phyloP scores from a whole-genome alignment of 2,113 vertebrate species.

The Phasianus colchicus region DNA sequence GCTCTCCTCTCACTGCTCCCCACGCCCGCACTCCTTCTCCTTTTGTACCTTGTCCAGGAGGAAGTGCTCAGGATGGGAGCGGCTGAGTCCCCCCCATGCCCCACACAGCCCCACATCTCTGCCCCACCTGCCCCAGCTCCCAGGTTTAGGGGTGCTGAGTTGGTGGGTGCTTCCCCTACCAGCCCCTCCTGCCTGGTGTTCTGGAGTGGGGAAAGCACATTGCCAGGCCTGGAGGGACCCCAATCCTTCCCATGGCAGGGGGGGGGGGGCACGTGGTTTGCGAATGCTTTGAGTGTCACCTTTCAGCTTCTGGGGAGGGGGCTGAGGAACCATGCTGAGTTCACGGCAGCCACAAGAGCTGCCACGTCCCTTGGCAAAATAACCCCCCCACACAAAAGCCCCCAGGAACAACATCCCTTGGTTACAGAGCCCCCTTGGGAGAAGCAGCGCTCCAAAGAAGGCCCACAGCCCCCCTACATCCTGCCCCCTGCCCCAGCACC shows the following conservation, averaged over 20 bases:
- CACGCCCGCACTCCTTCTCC: neutral
- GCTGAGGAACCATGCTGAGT: too few relatives aligned
- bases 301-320: neutral
- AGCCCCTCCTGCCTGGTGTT: neutral
- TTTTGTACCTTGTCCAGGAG: neutral
- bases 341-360: neutral
- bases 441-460: neutral
- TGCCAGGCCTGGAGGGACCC: neutral
- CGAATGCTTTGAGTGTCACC: neutral
- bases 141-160: neutral
- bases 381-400: too few relatives aligned
- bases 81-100: neutral
- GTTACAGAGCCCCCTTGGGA: neutral
- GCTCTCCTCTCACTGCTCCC: neutral
- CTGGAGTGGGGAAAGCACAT: neutral
- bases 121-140: neutral
- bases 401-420: neutral
- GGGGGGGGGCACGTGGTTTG: too few relatives aligned
- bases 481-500: accelerated
- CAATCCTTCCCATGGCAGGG: neutral
- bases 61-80: neutral
- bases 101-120: neutral
- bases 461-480: neutral
- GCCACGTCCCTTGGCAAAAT: neutral
- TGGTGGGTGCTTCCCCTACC: neutral